Evolutionary conservation across 2,888 invertebrate genomes (phyloP).

Genomic region (Trachelus tabidus): DNA sequence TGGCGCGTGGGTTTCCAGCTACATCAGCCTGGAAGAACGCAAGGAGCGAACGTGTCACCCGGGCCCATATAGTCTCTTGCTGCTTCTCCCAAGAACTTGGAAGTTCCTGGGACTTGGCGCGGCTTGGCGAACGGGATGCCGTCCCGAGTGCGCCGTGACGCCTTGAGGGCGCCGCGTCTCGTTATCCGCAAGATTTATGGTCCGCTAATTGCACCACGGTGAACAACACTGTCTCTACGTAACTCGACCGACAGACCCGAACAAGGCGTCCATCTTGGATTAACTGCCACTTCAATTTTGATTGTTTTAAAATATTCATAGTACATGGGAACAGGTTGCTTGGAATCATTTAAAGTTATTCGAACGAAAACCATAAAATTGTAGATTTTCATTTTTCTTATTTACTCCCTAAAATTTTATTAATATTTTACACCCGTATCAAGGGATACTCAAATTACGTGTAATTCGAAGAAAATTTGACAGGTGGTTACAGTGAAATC

Average conservation of each 20-base stretch:
- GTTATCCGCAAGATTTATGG: constrained; percentile 63
- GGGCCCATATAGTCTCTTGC: background rate
- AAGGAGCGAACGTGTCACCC: constrained; percentile 9
- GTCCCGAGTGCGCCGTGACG: constrained; percentile 53
- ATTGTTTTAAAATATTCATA: background rate
- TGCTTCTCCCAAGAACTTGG: constrained; percentile 12
- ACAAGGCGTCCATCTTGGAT: constrained; percentile 9
- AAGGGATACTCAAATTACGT: background rate
- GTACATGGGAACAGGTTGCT: background rate
- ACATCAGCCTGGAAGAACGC: constrained; percentile 34
- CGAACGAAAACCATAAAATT: too few species aligned
- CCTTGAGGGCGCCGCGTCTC: constrained; percentile 64
- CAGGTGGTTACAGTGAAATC: background rate
- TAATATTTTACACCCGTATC: too few species aligned
- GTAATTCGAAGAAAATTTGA: background rate
- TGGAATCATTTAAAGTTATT: background rate
- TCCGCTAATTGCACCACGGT: constrained; percentile 62
- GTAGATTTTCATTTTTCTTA: too few species aligned
- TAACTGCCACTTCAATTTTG: background rate
- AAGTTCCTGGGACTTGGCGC: constrained; percentile 44
- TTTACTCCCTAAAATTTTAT: too few species aligned
- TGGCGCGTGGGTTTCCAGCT: constrained; percentile 53
- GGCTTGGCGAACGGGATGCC: constrained; percentile 43
- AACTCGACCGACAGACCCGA: constrained; percentile 27
- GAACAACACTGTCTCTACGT: constrained; percentile 48